Evolutionary conservation across 2,113 vertebrate genomes (phyloP).

Genomic region (Paralichthys olivaceus): DNA sequence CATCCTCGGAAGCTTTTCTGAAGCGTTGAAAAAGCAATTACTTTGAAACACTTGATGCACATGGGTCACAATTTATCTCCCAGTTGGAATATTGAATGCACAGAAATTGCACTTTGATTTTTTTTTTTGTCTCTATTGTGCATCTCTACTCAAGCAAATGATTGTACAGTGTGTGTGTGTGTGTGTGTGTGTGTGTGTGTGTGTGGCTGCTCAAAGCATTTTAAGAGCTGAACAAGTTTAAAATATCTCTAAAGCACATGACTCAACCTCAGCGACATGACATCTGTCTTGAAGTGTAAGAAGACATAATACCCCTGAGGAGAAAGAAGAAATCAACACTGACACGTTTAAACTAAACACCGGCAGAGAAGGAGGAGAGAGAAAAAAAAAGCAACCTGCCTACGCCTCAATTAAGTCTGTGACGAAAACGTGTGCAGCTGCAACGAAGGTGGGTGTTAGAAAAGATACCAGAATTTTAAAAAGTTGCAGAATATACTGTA

Average conservation of each 20-base stretch:
- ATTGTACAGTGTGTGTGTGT: neutral
- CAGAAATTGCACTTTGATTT: constrained; percentile 30
- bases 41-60: constrained; percentile 11
- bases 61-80: neutral
- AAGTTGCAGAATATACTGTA: constrained; percentile 36
- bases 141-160: neutral
- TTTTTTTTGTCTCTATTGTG: neutral
- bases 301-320: neutral
- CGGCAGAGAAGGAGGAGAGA: constrained; percentile 14
- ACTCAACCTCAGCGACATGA: neutral
- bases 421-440: constrained; percentile 55
- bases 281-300: too few relatives aligned
- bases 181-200: neutral
- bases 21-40: constrained; percentile 8
- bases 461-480: constrained; percentile 21
- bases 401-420: constrained; percentile 69
- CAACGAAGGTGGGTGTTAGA: constrained; percentile 44
- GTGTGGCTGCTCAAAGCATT: neutral
- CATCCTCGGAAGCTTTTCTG: neutral
- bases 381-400: constrained; percentile 39
- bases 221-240: neutral
- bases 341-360: constrained; percentile 11
- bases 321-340: neutral
- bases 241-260: neutral
- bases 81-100: neutral